Conservation (phyloP, 1,140 invertebrate genomes). For the Chymomyza costata region DNA sequence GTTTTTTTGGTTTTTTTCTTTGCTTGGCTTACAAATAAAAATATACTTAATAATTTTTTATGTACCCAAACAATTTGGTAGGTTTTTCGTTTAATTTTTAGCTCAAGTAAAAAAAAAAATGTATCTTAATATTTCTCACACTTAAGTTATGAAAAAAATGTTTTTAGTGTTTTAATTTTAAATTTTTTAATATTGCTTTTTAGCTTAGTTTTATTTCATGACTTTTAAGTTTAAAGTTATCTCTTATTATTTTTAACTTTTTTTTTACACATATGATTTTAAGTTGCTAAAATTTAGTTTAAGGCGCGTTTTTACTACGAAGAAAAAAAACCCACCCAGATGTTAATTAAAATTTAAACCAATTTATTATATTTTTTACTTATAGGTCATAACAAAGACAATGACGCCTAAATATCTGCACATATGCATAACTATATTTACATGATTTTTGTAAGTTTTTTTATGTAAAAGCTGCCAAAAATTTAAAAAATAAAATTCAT, state of each 20-base stretch:
- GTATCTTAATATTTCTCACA: slow-evolving; percentile 7
- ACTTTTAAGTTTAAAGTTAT: slow-evolving; percentile 19
- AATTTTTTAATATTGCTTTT: slow-evolving; percentile 55
- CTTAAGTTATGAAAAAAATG: slow-evolving; percentile 47
- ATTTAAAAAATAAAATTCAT: too few relatives aligned
- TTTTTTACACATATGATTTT: slow-evolving; percentile 20
- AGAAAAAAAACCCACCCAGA: slow-evolving; percentile 14
- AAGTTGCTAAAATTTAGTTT: slow-evolving; percentile 35
- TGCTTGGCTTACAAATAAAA: slow-evolving; percentile 30
- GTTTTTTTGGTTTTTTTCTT: slow-evolving; percentile 8
- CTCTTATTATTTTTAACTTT: slow-evolving; percentile 4
- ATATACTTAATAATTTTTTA: slow-evolving; percentile 1
- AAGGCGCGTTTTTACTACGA: slow-evolving; percentile 51
- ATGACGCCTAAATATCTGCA: too few relatives aligned
- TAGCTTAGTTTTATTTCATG: slow-evolving; percentile 31
- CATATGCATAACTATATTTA: too few relatives aligned
- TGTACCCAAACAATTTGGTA: background rate
- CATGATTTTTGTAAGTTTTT: too few relatives aligned
- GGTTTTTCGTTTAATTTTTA: background rate
- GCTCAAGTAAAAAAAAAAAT: slow-evolving; percentile 1
- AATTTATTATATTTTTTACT: too few relatives aligned
- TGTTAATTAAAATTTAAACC: slow-evolving; percentile 3
- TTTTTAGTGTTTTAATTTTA: slow-evolving; percentile 29
- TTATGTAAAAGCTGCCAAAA: too few relatives aligned
- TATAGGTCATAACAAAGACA: too few relatives aligned